Conservation (phyloP, 2,113 vertebrate genomes). For the Sylvilagus bachmani region DNA sequence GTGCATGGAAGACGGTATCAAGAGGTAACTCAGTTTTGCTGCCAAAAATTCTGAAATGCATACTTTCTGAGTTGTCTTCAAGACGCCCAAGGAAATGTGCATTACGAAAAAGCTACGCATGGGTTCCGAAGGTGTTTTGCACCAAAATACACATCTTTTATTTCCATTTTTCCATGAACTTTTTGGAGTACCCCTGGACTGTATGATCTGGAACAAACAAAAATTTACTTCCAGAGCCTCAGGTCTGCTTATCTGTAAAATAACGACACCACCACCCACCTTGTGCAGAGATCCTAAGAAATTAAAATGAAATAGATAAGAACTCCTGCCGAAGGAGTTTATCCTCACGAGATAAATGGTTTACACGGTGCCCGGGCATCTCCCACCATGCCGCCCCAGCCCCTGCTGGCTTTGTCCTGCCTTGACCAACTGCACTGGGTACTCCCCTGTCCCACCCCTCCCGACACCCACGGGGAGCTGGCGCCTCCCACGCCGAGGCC, state of each 20-base stretch:
- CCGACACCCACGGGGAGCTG: no score
- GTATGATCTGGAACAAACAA: neutral
- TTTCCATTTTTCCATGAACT: no score
- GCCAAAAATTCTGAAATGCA: no score
- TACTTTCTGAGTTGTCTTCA: no score
- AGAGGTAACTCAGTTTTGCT: no score
- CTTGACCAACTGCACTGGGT: neutral
- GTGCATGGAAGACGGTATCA: no score
- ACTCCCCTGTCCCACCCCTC: no score
- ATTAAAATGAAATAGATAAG: neutral
- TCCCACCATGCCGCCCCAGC: neutral
- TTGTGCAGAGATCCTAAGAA: neutral
- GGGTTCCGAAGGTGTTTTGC: no score
- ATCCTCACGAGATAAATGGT: neutral
- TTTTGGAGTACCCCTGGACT: neutral
- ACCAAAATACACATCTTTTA: no score
- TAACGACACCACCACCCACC: neutral
- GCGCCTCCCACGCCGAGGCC: neutral
- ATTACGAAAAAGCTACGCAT: no score
- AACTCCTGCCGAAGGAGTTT: neutral
- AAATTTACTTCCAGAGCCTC: neutral
- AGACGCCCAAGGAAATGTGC: no score
- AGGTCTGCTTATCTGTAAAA: neutral
- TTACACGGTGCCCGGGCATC: neutral
- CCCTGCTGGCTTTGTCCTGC: neutral